Percentiles rank a stretch among this genome's conserved stretches.
Conservation (phyloP, 1,140 invertebrate species). For the Pararge aegeria region DNA sequence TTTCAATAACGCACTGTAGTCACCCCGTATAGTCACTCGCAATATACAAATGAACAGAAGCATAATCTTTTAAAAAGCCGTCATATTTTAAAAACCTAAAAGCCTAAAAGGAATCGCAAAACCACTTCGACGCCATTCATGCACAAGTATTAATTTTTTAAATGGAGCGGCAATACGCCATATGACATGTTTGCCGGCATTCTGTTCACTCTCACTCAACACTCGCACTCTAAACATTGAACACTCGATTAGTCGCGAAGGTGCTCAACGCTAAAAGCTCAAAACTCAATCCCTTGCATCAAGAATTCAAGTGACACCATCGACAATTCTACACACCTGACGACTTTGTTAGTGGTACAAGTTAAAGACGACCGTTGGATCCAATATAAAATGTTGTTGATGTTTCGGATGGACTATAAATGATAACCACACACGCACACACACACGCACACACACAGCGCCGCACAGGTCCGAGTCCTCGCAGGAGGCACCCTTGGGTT, state of each 20-base stretch:
- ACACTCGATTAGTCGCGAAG: conserved; percentile 44
- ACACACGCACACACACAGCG: too few species aligned
- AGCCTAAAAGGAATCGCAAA: neutral
- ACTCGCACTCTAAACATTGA: conserved; percentile 7
- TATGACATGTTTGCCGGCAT: neutral
- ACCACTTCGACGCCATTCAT: conserved; percentile 2
- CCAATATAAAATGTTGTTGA: too few species aligned
- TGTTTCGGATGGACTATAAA: too few species aligned
- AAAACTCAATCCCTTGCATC: conserved; percentile 67
- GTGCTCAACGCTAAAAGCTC: conserved; percentile 57
- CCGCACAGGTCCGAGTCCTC: too few species aligned
- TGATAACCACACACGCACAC: too few species aligned
- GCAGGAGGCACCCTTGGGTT: too few species aligned
- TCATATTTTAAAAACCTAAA: neutral
- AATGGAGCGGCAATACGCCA: conserved; percentile 12
- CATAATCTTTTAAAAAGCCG: neutral
- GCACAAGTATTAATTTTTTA: conserved; percentile 19
- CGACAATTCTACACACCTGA: conserved; percentile 69
- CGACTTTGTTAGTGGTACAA: conserved; percentile 36
- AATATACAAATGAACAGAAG: neutral
- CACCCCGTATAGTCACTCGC: neutral
- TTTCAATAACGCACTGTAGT: too few species aligned
- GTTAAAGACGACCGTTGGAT: neutral
- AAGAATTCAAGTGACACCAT: conserved; percentile 65
- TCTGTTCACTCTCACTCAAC: conserved; percentile 7